phyloP scores from a whole-genome alignment of 2,888 invertebrate genomes.

The Danaus chrysippus region DNA sequence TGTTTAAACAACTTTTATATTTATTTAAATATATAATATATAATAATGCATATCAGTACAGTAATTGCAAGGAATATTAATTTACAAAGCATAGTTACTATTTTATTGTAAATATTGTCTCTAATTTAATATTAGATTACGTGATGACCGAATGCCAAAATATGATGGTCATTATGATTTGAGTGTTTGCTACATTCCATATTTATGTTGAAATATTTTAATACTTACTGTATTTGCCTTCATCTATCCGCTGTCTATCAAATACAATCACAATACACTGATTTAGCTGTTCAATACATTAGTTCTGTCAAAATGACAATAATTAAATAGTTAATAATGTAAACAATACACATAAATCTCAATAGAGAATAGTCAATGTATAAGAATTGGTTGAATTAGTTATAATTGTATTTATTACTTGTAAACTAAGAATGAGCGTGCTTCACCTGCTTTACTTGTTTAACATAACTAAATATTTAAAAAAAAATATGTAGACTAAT shows the following conservation, averaged over 20 bases:
- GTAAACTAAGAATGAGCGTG: conserved; percentile 45
- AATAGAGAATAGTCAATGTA: conserved; percentile 65
- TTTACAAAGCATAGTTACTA: conserved; percentile 74
- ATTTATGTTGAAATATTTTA: conserved; percentile 78
- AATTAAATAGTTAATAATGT: conserved; percentile 60
- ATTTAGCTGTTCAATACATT: conserved; percentile 19
- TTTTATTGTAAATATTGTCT: conserved; percentile 77
- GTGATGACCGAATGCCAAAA: conserved; percentile 64
- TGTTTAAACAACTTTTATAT: conserved; percentile 80
- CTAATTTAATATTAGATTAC: conserved; percentile 73
- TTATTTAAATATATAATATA: conserved; percentile 63
- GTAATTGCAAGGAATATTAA: conserved; percentile 69
- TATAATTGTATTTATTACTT: conserved; percentile 67
- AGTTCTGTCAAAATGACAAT: conserved; percentile 46
- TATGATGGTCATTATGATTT: conserved; percentile 71
- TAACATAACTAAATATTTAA: conserved; percentile 23
- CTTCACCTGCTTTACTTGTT: conserved; percentile 40
- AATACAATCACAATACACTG: conserved; percentile 19
- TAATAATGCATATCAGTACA: conserved; percentile 74
- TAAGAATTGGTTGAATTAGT: conserved; percentile 60
- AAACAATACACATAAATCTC: conserved; percentile 65
- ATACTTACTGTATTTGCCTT: conserved; percentile 57
- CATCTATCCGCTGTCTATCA: conserved; percentile 31
- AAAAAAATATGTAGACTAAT: conserved; percentile 28
- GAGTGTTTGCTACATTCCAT: conserved; percentile 79